Evolutionary conservation across 2,797 vertebrate species (phyloP).

Genomic region (Protonibea diacanthus): DNA sequence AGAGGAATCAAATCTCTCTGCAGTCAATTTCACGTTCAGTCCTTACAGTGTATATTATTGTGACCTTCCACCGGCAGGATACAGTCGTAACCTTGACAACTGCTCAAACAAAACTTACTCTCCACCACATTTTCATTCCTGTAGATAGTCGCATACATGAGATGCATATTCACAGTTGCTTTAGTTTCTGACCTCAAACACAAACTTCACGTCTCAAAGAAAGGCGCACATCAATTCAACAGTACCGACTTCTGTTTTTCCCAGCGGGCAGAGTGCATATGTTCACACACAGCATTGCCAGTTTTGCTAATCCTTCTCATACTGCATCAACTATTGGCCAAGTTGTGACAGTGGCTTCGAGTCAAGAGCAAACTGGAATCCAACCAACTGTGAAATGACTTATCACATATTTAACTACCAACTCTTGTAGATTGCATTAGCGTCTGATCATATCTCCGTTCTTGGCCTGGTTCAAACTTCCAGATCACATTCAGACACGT

Average conservation of each 20-base stretch:
- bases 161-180: neutral
- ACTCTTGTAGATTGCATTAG: neutral
- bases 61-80: neutral
- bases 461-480: conserved; percentile 1
- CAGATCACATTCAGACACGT: neutral
- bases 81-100: neutral
- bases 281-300: conserved; percentile 46
- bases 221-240: conserved; percentile 11
- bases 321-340: conserved; percentile 17
- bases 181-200: neutral
- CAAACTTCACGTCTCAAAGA: conserved; percentile 15
- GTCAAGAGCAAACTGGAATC: conserved; percentile 36
- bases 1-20: too few species aligned
- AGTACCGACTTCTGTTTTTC: neutral
- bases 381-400: conserved; percentile 53
- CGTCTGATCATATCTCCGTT: conserved; percentile 17
- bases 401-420: conserved; percentile 21
- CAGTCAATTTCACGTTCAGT: neutral
- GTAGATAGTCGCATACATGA: neutral
- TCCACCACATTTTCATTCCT: neutral
- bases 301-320: conserved; percentile 33
- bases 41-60: fast-evolving
- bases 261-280: conserved; percentile 41
- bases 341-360: conserved; percentile 48
- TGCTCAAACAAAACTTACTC: neutral